A percentile compares a stretch with the other conserved stretches of the same genome.
These are phyloP conservation scores for Callosobruchus maculatus DNA, from an alignment of 2,888 invertebrate genomes.

Conservation along the genomic window DNA sequence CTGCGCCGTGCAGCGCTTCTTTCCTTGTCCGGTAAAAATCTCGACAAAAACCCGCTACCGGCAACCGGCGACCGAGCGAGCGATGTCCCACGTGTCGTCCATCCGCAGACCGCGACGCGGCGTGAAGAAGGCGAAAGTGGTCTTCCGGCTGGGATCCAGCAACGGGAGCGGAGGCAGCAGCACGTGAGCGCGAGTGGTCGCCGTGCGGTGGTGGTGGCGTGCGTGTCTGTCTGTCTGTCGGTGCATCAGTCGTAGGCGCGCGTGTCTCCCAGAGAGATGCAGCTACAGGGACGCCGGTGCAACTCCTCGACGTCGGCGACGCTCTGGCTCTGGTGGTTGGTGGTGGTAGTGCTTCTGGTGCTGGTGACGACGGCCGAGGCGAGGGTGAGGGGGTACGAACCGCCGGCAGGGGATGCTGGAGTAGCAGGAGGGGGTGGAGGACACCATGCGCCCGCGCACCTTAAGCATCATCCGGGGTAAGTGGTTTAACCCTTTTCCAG, in stretches of 20 bases:
- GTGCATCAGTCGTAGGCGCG: background rate
- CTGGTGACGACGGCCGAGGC: background rate
- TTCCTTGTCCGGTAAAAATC: no score
- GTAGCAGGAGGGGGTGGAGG: background rate
- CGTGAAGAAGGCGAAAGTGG: background rate
- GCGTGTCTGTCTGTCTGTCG: background rate
- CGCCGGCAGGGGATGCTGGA: background rate
- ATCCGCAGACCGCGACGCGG: background rate
- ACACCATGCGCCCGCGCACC: background rate
- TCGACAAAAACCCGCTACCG: no score
- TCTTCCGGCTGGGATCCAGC: background rate
- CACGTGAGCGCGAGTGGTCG: background rate
- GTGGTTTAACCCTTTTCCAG: no score
- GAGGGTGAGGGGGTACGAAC: background rate
- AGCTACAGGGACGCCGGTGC: background rate
- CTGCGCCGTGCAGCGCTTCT: no score
- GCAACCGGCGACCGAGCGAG: no score
- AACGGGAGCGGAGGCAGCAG: no score
- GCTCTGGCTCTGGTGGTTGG: background rate
- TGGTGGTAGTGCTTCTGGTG: background rate
- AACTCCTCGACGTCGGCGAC: background rate
- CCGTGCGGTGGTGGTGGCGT: no score
- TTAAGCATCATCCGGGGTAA: background rate
- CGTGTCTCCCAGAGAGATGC: background rate
- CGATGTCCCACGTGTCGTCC: background rate